Evolutionary conservation across 2,797 vertebrate genomes (phyloP).

Genomic region (Malurus splendens): DNA sequence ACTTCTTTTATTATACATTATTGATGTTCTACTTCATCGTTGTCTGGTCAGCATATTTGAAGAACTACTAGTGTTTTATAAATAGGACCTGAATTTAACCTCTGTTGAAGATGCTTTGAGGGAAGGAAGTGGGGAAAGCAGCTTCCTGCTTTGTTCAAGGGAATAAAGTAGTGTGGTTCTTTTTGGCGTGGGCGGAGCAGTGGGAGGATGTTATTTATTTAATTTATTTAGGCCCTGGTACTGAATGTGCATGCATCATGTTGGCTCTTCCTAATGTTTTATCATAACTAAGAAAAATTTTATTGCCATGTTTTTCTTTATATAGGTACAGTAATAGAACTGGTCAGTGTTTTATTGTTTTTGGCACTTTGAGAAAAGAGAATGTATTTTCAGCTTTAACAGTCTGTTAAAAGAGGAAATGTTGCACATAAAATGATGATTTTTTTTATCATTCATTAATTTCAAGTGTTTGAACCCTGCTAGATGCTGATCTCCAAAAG

Average conservation of each 20-base stretch:
- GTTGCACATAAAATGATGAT: not conserved
- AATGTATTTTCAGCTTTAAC: not conserved
- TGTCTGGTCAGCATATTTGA: not conserved
- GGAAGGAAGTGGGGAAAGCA: not conserved
- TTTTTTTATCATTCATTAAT: not conserved
- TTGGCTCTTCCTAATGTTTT: not conserved
- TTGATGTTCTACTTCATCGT: rapidly evolving
- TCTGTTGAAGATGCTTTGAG: not conserved
- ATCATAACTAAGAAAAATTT: not conserved
- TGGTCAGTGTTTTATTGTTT: not conserved
- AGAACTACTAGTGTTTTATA: not conserved
- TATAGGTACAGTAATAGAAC: not conserved
- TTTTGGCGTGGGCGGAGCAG: not conserved
- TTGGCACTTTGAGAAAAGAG: not conserved
- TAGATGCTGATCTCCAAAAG: not conserved
- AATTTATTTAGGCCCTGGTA: not conserved
- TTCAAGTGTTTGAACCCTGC: not conserved
- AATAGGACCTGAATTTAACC: not conserved
- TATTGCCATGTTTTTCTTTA: not conserved
- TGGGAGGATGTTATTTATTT: not conserved
- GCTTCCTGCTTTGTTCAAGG: not conserved
- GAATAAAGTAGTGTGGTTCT: not conserved
- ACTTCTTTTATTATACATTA: not conserved
- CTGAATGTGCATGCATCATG: not conserved
- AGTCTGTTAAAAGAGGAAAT: not conserved